Base-by-base conservation (phyloP, 2,888 invertebrate genomes). In the Gastrophysa polygoni region DNA sequence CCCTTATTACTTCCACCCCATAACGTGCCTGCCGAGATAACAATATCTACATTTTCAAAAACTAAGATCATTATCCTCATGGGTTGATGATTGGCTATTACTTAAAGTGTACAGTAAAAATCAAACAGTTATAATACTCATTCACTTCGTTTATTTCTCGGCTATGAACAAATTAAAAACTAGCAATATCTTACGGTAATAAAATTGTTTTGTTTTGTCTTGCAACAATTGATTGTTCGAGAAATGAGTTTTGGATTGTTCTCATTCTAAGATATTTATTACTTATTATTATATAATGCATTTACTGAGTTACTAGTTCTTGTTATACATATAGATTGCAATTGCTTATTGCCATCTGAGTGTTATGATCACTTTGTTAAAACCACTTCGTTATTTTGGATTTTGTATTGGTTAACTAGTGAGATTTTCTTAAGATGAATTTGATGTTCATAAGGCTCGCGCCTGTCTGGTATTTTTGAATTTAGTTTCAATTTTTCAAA, bases 161-260 rank as follows among this genome's bases (percentile, higher is more conserved):
- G 65, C 57, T 20, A 24, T 38, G 54, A 54, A 54, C 43, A 67
- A 68, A 69, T 66, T 67, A 60, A 67, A 71, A 73, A 38, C 38
- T 38, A 38, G 72, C 73, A 72, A 72, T 73, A 73, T 69, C 63
- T 34, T 44, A 62, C 20, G 59, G 64, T 62, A 58, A 63, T 61
- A 59, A 61, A 46, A 51, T 55, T 55, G 29, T 32, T n/a, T 38
- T 66, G 65, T 61, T 64, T 65, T 61, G 65, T 62, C 14, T 38
- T 38, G 38, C n/a, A 8, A 38, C 14, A 38, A 14, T 38, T 20
- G 16, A 49, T 49, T 49, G 17, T 7, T 49, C 7, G 29, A 49
- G 49, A 49, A 49, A 49, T 49, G 6, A 49, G 28, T 28, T 16
- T 49, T 49, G 29, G 46, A 49, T 17, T 28, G 24, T 49, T 49